phyloP scores from a whole-genome alignment of 1,140 invertebrate genomes.

The Thaumatotibia leucotreta region DNA sequence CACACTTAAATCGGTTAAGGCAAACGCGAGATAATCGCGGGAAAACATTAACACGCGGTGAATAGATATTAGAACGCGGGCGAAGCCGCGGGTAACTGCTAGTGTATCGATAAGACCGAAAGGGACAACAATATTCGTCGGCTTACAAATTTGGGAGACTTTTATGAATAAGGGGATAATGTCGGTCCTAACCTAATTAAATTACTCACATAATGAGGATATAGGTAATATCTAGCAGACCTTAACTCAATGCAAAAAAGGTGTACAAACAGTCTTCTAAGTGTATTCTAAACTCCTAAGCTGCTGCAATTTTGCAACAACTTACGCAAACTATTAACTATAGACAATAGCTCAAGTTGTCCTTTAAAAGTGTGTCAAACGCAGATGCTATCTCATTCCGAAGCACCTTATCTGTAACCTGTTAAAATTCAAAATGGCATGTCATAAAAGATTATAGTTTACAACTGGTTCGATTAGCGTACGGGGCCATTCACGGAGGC shows the following conservation, averaged over 20 bases:
- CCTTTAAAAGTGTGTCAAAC: conserved; percentile 63
- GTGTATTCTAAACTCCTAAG: not conserved
- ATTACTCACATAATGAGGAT: no score
- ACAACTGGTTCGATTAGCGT: not conserved
- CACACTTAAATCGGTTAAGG: no score
- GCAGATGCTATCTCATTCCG: not conserved
- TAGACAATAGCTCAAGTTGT: conserved; percentile 52
- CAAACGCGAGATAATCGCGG: no score
- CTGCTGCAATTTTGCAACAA: conserved; percentile 30
- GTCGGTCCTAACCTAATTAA: no score
- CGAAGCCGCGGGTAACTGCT: no score
- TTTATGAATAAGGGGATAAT: no score
- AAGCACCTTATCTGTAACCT: not conserved
- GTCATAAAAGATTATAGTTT: not conserved
- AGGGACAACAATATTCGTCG: no score
- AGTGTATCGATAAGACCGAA: no score
- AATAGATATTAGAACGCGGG: no score
- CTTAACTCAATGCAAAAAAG: not conserved
- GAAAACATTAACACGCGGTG: no score
- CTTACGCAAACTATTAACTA: conserved; percentile 38
- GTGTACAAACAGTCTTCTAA: not conserved
- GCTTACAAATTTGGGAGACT: no score
- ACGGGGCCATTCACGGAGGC: not conserved
- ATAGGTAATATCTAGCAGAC: no score
- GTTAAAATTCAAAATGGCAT: not conserved